Evolutionary conservation across 1,140 invertebrate species (phyloP).

Genomic region (Camponotus pennsylvanicus): DNA sequence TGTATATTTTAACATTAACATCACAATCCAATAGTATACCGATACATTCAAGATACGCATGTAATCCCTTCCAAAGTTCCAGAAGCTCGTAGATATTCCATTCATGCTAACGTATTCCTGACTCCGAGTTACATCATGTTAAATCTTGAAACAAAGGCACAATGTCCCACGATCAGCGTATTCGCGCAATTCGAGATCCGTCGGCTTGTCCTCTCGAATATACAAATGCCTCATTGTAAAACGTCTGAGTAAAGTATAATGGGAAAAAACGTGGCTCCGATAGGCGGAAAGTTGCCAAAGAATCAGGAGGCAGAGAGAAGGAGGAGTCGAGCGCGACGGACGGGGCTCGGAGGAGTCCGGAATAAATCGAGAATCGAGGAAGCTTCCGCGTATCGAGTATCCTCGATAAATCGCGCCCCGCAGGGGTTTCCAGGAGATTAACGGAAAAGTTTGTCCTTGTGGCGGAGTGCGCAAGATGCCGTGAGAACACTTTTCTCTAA

Average conservation of each 20-base stretch:
- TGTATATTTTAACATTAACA: not conserved
- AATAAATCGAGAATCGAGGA: slow-evolving; percentile 72
- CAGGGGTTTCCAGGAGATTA: slow-evolving; percentile 78
- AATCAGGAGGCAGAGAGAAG: not conserved
- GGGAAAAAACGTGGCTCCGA: slow-evolving; percentile 41
- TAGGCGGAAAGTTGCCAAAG: slow-evolving; percentile 45
- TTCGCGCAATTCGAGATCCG: slow-evolving; percentile 12
- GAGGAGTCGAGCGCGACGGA: not conserved
- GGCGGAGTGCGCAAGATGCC: slow-evolving; percentile 62
- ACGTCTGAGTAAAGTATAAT: slow-evolving; percentile 63
- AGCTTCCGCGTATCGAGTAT: slow-evolving; percentile 73
- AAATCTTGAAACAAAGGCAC: slow-evolving; percentile 39
- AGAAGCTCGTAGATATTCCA: slow-evolving; percentile 26
- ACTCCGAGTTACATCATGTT: slow-evolving; percentile 19
- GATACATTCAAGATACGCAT: not conserved
- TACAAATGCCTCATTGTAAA: slow-evolving; percentile 60
- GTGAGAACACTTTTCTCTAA: slow-evolving; percentile 81
- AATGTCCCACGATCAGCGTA: not conserved
- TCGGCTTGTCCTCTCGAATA: slow-evolving; percentile 43
- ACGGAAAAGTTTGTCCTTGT: slow-evolving; percentile 77
- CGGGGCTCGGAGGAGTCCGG: slow-evolving; percentile 9
- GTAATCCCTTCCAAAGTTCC: not conserved
- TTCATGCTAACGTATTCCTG: slow-evolving; percentile 27
- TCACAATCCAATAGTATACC: not conserved
- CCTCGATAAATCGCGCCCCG: slow-evolving; percentile 74